Conservation (phyloP, 2,113 vertebrate species). For the Mus musculus region GRCm39 chr9:13275001-13275500, state of each 20-base stretch:
- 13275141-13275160: conserved; percentile 9
- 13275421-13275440: neutral
- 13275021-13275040: neutral
- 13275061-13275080: neutral
- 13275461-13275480: neutral
- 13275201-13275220: neutral
- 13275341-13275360: neutral
- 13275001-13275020: neutral
- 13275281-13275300: neutral
- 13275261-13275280: neutral
- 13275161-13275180: neutral
- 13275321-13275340: neutral
- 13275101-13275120: conserved; percentile 9
- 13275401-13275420: neutral
- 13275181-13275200: conserved; percentile 11
- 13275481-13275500: too few species aligned
- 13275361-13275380: neutral
- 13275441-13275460: neutral
- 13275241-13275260: conserved; percentile 9
- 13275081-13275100: neutral
- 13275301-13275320: neutral
- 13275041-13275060: neutral
- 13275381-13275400: neutral
- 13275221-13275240: conserved; percentile 18
- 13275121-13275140: neutral